Conservation (phyloP, 2,888 invertebrate genomes). For the Syrista parreyssii region DNA sequence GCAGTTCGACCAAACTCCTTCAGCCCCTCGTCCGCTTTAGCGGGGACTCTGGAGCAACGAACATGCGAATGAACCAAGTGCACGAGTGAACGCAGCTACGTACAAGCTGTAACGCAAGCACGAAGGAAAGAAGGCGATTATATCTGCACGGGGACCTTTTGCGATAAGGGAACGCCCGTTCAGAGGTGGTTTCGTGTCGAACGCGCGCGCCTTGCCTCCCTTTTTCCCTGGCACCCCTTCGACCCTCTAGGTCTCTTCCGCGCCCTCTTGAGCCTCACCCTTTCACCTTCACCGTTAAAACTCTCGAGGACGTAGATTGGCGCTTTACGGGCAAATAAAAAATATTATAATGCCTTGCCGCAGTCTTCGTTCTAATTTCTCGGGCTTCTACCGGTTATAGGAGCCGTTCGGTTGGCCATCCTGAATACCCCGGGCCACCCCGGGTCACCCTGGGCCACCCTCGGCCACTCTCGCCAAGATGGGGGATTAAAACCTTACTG, state of each 20-base stretch:
- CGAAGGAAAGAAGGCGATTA: slow-evolving; percentile 38
- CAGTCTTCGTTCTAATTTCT: background rate
- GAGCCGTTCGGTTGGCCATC: too few species aligned
- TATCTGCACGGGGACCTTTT: slow-evolving; percentile 40
- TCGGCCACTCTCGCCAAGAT: too few species aligned
- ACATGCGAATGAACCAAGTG: background rate
- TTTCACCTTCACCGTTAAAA: background rate
- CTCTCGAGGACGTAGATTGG: background rate
- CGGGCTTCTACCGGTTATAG: too few species aligned
- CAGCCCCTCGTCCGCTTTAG: too few species aligned
- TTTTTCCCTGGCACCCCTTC: slow-evolving; percentile 1
- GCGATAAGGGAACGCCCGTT: slow-evolving; percentile 39
- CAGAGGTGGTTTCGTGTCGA: slow-evolving; percentile 21
- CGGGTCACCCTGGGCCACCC: too few species aligned
- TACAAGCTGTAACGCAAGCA: slow-evolving; percentile 16
- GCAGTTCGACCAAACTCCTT: too few species aligned
- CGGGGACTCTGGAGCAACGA: slow-evolving; percentile 14
- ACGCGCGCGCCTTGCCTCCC: slow-evolving; percentile 36
- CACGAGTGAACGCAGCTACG: background rate
- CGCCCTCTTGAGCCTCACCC: slow-evolving; percentile 9
- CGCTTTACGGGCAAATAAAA: background rate
- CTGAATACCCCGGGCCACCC: too few species aligned
- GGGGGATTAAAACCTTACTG: too few species aligned
- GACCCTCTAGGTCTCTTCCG: background rate
- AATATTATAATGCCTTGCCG: background rate